A percentile compares a stretch with the other conserved stretches of the same genome.
Conservation (phyloP, 2,797 vertebrate species). For the Calcarius lapponicus region DNA sequence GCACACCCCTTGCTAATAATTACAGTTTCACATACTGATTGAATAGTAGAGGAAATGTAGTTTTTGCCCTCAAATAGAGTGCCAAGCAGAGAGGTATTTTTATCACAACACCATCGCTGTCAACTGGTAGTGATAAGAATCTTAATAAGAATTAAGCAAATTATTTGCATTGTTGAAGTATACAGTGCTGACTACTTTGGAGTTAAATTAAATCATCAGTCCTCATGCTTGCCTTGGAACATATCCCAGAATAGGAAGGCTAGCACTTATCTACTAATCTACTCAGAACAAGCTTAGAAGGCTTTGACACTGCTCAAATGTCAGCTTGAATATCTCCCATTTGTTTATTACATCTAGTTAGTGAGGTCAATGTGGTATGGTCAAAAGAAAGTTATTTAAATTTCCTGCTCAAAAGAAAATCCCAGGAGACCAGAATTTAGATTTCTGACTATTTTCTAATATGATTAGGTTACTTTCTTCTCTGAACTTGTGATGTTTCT, state of each 20-base stretch:
- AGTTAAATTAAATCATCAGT: constrained; percentile 34
- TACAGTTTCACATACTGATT: neutral
- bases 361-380: neutral
- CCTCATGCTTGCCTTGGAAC: constrained; percentile 56
- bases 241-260: constrained; percentile 62
- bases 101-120: neutral
- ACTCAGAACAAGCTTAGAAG: constrained; percentile 62
- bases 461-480: neutral
- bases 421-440: neutral
- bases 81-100: neutral
- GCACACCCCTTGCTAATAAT: neutral
- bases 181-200: neutral
- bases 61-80: neutral
- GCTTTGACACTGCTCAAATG: constrained; percentile 63
- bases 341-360: constrained; percentile 55
- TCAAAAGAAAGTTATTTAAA: neutral
- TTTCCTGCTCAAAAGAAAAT: neutral
- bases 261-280: constrained; percentile 64
- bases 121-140: neutral
- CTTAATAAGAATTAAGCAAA: neutral
- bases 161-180: neutral
- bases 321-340: constrained; percentile 60
- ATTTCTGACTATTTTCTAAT: neutral
- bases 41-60: neutral
- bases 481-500: neutral